Conservation (phyloP, 2,113 vertebrate species). For the Todiramphus saurophagus region DNA sequence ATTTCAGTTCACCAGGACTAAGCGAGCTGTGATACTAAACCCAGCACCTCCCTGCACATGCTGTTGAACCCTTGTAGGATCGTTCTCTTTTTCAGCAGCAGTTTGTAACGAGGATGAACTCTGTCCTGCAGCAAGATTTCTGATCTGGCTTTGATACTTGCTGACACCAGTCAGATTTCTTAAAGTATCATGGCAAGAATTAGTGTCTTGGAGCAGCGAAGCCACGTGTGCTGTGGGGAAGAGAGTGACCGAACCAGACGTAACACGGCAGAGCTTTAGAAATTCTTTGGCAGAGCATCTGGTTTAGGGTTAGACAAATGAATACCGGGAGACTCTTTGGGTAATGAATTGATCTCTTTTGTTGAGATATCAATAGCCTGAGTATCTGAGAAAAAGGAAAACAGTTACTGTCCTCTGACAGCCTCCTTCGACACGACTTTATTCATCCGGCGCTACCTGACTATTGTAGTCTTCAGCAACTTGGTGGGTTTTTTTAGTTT, state of each 20-base stretch:
- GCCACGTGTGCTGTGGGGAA: not conserved
- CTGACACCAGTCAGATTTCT: slow-evolving; percentile 35
- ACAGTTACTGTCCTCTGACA: not conserved
- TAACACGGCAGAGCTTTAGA: not conserved
- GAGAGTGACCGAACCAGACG: not conserved
- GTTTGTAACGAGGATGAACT: not conserved
- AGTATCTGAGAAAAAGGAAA: not conserved
- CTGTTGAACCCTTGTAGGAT: not conserved
- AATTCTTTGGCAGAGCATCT: not conserved
- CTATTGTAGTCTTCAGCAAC: not conserved
- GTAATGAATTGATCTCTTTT: not conserved
- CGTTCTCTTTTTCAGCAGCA: not conserved
- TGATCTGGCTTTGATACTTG: not conserved
- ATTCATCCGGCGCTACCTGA: not conserved
- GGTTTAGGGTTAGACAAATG: not conserved
- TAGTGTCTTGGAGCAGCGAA: not conserved
- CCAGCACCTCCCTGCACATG: not conserved
- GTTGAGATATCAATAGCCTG: not conserved
- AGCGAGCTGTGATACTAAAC: not conserved
- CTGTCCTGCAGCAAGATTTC: slow-evolving; percentile 43
- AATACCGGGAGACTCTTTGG: not conserved
- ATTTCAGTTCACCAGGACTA: not conserved
- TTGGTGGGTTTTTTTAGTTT: not conserved
- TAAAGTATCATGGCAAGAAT: not conserved
- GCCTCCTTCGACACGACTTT: not conserved